Evolutionary conservation across 2,888 invertebrate genomes (phyloP).

Genomic region (Pharmacophagus antenor): DNA sequence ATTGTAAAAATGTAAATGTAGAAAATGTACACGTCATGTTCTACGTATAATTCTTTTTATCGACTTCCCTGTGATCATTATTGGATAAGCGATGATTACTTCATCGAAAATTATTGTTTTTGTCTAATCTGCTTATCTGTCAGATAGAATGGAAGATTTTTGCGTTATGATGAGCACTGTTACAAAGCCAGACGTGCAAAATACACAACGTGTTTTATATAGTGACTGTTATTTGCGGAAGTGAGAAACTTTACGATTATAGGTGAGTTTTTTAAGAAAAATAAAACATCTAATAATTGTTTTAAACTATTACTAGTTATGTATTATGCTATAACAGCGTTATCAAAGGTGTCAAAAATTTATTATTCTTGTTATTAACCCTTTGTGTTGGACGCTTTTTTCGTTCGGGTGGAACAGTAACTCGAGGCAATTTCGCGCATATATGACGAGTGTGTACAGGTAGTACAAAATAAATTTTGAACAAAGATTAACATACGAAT

Average conservation of each 20-base stretch:
- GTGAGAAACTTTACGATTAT: constrained; percentile 1
- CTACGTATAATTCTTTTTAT: constrained; percentile 5
- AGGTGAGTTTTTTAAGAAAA: constrained; percentile 20
- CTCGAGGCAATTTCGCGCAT: too few relatives aligned
- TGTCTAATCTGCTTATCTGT: constrained; percentile 51
- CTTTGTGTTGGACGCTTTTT: too few relatives aligned
- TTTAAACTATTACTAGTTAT: too few relatives aligned
- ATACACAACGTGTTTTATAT: constrained; percentile 31
- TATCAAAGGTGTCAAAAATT: too few relatives aligned
- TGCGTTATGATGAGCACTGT: constrained; percentile 43
- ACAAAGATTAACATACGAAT: too few relatives aligned
- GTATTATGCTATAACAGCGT: too few relatives aligned
- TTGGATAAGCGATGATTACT: constrained; percentile 41
- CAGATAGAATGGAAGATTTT: constrained; percentile 39
- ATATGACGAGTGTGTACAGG: too few relatives aligned
- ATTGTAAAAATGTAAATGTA: too few relatives aligned
- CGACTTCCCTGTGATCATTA: constrained; percentile 39
- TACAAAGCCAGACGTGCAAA: constrained; percentile 36
- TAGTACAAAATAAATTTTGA: too few relatives aligned
- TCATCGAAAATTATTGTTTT: constrained; percentile 47
- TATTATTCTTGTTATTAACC: too few relatives aligned
- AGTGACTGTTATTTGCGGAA: constrained; percentile 23
- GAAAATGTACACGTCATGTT: background rate
- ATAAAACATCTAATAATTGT: background rate
- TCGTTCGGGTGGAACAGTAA: too few relatives aligned